These are phyloP conservation scores for Drosophila pseudoobscura DNA, from an alignment of 1,140 invertebrate genomes.

Conservation along the genomic window DNA sequence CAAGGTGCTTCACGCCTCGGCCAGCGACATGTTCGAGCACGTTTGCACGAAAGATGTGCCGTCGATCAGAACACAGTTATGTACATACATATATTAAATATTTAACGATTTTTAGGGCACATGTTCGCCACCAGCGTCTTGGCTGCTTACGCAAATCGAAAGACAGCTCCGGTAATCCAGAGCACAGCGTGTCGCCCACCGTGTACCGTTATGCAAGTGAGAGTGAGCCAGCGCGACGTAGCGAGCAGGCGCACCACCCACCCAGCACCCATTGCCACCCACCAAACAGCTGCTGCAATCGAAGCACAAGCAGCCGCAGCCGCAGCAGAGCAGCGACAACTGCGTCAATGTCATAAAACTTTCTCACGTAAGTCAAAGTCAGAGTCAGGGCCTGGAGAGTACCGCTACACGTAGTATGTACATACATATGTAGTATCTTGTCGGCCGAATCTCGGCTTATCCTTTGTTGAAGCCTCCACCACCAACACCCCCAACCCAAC, in stretches of 20 bases:
- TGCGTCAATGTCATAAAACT: conserved; percentile 74
- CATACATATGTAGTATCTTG: conserved; percentile 15
- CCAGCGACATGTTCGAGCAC: conserved; percentile 57
- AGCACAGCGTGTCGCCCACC: conserved; percentile 58
- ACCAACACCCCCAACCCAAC: neutral
- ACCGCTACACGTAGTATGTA: conserved; percentile 19
- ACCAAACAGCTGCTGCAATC: conserved; percentile 20
- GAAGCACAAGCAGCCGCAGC: no score
- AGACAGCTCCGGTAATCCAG: conserved; percentile 25
- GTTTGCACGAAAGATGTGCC: conserved; percentile 37
- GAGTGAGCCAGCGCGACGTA: neutral
- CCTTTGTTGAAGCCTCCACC: conserved; percentile 15
- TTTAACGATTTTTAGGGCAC: conserved; percentile 22
- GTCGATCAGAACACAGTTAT: conserved; percentile 53
- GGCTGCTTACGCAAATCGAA: conserved; percentile 65
- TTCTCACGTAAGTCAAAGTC: conserved; percentile 77
- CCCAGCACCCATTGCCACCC: conserved; percentile 12
- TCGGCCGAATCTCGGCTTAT: conserved; percentile 36
- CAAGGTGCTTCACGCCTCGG: conserved; percentile 10
- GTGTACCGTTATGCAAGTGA: conserved; percentile 54
- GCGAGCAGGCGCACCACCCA: conserved; percentile 9
- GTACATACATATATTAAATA: conserved; percentile 4
- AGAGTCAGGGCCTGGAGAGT: conserved; percentile 11
- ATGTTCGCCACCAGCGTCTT: conserved; percentile 24
- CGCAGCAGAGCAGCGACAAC: conserved; percentile 6